Base-by-base conservation (phyloP, 2,113 vertebrate species). In the Phaethon lepturus region DNA sequence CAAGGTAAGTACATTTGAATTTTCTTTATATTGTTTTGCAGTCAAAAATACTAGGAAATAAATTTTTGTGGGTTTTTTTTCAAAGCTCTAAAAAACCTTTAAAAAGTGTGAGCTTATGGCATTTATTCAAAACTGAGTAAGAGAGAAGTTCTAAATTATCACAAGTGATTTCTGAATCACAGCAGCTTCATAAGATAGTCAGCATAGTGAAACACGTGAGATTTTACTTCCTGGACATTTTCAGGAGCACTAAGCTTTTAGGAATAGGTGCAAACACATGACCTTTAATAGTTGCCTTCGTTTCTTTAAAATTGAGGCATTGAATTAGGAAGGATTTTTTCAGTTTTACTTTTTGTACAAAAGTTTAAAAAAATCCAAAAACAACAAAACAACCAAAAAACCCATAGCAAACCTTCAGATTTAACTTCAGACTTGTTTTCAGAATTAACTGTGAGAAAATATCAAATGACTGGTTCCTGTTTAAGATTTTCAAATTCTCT, bases 1-100 rank as follows among this genome's bases (percentile, higher is more conserved):
- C 91, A 98, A 98, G 98, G 99, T 99, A 98, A 87, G 68, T 35
- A 56, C 17, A 22, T 75, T 53, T 83, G 53, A 90, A 33, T 73
- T 67, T 28, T 68, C 2, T 33, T 13, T 49, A 8, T 20, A 10
- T 71, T 82, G 5, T 44, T 94, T 91, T 91, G 14, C 13, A 28
- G 31, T 95, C 19, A 85, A 9, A 94, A 93, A 45, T 84, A 67
- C 6, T 8, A 56, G 44, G 35, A 75, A 78, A 60, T 60, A 52
- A 1, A 16, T 80, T 55, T 68, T 58, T 35, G 22, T 62, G 17
- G 28, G 2, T 6, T n/a, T 47, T 59, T 67, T 56, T 81, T 68
- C 50, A 4, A 35, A 86, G 17, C 20, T 88, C 14, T 76, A 17
- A 73, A 82, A 92, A 26, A 3, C 1, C 2, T 68, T 76, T 10